phyloP scores from a whole-genome alignment of 2,888 invertebrate species.

The Chelonus formosanus region DNA sequence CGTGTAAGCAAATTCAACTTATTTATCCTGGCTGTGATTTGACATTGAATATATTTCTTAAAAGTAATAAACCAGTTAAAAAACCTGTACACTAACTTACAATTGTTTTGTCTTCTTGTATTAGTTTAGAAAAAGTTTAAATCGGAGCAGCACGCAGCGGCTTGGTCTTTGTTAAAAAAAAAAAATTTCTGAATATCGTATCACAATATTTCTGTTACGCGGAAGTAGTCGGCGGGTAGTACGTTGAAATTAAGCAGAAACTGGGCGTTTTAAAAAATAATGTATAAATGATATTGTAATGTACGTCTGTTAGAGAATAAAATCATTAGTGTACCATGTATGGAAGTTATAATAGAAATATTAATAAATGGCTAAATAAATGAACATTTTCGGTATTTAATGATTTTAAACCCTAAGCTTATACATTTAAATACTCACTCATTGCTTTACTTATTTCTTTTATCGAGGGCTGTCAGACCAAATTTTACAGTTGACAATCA shows the following conservation, averaged over 20 bases:
- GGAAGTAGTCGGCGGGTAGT: slow-evolving; percentile 6
- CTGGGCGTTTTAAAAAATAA: not conserved
- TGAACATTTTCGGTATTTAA: not conserved
- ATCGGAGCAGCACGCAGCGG: not conserved
- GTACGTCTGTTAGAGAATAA: not conserved
- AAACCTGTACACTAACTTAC: slow-evolving; percentile 53
- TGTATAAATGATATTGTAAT: not conserved
- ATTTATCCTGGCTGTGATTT: slow-evolving; percentile 29
- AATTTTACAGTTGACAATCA: too few species aligned
- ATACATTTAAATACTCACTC: too few species aligned
- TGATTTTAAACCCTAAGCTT: not conserved
- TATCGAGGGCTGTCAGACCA: too few species aligned
- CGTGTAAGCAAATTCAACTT: slow-evolving; percentile 33
- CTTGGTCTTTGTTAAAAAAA: slow-evolving; percentile 10
- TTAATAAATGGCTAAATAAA: too few species aligned
- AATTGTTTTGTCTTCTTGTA: slow-evolving; percentile 17
- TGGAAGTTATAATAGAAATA: too few species aligned
- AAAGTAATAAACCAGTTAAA: slow-evolving; percentile 43
- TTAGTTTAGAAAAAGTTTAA: slow-evolving; percentile 22
- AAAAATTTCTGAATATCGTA: slow-evolving; percentile 12
- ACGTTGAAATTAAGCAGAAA: slow-evolving; percentile 2
- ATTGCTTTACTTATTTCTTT: too few species aligned
- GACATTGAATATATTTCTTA: slow-evolving; percentile 30
- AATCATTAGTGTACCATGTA: not conserved
- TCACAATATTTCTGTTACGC: slow-evolving; percentile 23